Evolutionary conservation across 1,140 invertebrate species (phyloP).

Genomic region (Micrasema longulum): DNA sequence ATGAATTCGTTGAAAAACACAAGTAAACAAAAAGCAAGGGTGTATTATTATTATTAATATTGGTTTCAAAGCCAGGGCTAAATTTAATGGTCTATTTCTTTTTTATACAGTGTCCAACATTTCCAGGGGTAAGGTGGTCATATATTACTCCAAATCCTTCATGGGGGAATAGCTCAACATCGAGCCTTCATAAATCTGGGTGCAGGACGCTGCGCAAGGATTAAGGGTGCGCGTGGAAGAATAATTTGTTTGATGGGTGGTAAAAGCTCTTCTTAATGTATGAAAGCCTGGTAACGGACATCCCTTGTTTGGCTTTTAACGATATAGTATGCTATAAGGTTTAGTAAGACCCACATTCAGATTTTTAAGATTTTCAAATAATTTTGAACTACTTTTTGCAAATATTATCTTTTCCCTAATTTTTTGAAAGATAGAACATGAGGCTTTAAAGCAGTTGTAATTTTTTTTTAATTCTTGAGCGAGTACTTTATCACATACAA

Average conservation of each 20-base stretch:
- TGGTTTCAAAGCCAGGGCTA: conserved; percentile 1
- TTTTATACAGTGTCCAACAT: conserved; percentile 14
- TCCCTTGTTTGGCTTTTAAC: too few species aligned
- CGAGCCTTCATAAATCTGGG: conserved; percentile 42
- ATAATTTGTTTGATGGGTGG: conserved; percentile 37
- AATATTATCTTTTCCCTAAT: too few species aligned
- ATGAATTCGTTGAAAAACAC: too few species aligned
- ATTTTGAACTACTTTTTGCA: too few species aligned
- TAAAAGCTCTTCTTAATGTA: not conserved
- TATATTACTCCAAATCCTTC: conserved; percentile 46
- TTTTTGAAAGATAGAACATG: too few species aligned
- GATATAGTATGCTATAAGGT: too few species aligned
- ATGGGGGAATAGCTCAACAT: conserved; percentile 36
- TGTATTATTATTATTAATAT: not conserved
- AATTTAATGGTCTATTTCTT: conserved; percentile 28
- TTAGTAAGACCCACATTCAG: too few species aligned
- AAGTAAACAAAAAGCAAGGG: not conserved
- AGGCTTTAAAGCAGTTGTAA: too few species aligned
- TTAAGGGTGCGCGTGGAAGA: conserved; percentile 36
- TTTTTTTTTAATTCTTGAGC: too few species aligned
- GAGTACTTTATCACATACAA: too few species aligned
- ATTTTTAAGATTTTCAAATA: too few species aligned
- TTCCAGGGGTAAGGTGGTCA: conserved; percentile 11
- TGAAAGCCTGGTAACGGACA: too few species aligned
- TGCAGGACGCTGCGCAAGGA: conserved; percentile 25